These are phyloP conservation scores for Platyura marginata DNA, from an alignment of 1,140 invertebrate species.

Conservation along the genomic window DNA sequence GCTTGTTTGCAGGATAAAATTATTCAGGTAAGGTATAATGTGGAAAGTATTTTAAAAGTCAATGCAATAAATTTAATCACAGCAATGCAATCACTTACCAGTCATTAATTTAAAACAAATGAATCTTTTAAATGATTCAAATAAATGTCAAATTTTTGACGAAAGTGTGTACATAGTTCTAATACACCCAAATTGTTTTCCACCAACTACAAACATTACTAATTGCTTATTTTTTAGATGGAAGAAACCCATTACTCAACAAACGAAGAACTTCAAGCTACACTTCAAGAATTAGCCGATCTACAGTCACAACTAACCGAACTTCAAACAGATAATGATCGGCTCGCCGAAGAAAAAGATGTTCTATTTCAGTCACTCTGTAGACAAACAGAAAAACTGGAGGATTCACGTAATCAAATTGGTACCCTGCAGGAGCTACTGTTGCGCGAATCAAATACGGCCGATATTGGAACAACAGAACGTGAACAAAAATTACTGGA, in stretches of 20 bases:
- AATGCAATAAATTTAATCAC: too few species aligned
- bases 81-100: too few species aligned
- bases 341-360: constrained; percentile 70
- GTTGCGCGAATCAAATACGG: constrained; percentile 39
- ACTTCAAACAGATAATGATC: constrained; percentile 71
- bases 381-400: constrained; percentile 76
- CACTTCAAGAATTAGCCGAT: constrained; percentile 79
- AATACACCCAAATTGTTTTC: background rate
- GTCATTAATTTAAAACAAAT: too few species aligned
- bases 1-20: constrained; percentile 84
- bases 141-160: background rate
- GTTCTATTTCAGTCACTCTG: constrained; percentile 80
- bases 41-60: too few species aligned
- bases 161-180: constrained; percentile 19
- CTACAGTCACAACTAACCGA: constrained; percentile 70
- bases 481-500: constrained; percentile 71
- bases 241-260: constrained; percentile 48
- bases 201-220: background rate
- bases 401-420: constrained; percentile 51
- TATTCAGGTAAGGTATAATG: constrained; percentile 77
- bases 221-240: constrained; percentile 14
- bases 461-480: constrained; percentile 44
- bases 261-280: constrained; percentile 90
- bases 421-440: constrained; percentile 52
- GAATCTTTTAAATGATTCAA: too few species aligned